Base-by-base conservation (phyloP, 2,888 invertebrate genomes). In the Endotricha flammealis region DNA sequence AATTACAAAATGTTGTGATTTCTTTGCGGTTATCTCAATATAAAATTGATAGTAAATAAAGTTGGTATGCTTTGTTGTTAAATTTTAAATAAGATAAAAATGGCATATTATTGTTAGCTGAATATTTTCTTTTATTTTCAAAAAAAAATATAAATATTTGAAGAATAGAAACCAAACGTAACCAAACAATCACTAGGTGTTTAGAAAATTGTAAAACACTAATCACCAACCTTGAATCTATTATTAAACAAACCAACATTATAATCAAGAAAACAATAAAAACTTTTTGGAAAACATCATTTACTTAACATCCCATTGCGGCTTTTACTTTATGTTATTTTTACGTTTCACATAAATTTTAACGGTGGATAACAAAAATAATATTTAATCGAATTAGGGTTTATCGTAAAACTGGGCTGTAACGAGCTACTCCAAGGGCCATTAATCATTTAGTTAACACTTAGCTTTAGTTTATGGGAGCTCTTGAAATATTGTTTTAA, bases 331-430 rank as follows among this genome's bases (percentile, higher is more conserved):
- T 53, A 65, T 46, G 48, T 42, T 41, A n/a, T 50, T 72, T 72
- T 72, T 58, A 70, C 64, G 55, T 49, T 41, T 34, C 32, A 42
- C 48, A 60, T 70, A 71, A 73, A 72, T 68, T 64, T 43, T 38
- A 46, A 38, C 48, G 39, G 46, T 45, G 41, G 41, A 54, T 57
- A 52, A 60, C 58, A 61, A 61, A 64, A 55, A 45, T 50, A 45
- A 62, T 54, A 50, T 46, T 42, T 64, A 58, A 71, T 66, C 56
- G 59, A 65, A 65, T 68, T 60, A 67, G 50, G 53, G 51, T 51
- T 54, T 60, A 58, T 59, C 57, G 58, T 70, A 70, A 66, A 69
- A 63, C 50, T 48, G 38, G 53, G 41, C 49, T 41, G 52, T 59
- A 48, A 53, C 50, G 35, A 29, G 13, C 20, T 30, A 29, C 31